A percentile compares a stretch with the other conserved stretches of the same genome.
These are phyloP conservation scores for Ridgeia piscesae DNA, from an alignment of 1,140 invertebrate species.

Conservation along the genomic window DNA sequence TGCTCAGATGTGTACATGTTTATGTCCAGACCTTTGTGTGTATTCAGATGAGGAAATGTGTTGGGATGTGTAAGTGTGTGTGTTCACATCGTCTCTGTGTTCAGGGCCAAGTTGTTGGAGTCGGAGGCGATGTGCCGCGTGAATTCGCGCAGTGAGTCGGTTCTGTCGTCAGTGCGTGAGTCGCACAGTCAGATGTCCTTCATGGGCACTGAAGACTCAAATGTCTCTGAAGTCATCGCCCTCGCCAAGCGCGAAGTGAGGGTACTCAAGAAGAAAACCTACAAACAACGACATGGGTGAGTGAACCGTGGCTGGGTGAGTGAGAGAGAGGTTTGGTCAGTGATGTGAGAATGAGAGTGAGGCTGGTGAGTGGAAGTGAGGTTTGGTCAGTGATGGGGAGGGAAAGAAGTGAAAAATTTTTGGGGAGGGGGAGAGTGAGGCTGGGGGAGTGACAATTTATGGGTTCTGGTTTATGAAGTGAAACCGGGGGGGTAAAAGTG, in stretches of 20 bases:
- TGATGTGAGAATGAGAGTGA: not conserved
- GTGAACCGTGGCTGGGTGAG: not conserved
- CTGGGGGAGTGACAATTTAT: too few species aligned
- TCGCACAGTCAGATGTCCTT: slow-evolving; percentile 39
- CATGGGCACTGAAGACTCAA: slow-evolving; percentile 35
- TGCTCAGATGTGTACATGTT: too few species aligned
- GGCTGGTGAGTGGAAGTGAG: not conserved
- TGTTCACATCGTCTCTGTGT: too few species aligned
- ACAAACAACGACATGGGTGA: slow-evolving; percentile 39
- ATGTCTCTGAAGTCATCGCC: slow-evolving; percentile 60
- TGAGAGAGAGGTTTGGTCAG: slow-evolving; percentile 27
- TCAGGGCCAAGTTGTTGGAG: slow-evolving; percentile 70
- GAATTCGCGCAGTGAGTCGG: slow-evolving; percentile 67
- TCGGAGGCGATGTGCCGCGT: slow-evolving; percentile 79
- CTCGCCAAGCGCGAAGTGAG: slow-evolving; percentile 71
- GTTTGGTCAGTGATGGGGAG: not conserved
- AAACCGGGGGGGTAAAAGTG: not conserved
- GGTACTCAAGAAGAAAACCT: slow-evolving; percentile 59
- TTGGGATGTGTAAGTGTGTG: too few species aligned
- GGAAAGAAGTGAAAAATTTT: too few species aligned
- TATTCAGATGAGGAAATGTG: too few species aligned
- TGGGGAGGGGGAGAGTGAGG: too few species aligned
- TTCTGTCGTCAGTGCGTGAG: slow-evolving; percentile 44
- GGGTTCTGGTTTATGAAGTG: too few species aligned
- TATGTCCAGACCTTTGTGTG: too few species aligned